Conservation (phyloP, 37 sponge, comb jelly and placozoan species). For the Lycopodina hypogea region DNA sequence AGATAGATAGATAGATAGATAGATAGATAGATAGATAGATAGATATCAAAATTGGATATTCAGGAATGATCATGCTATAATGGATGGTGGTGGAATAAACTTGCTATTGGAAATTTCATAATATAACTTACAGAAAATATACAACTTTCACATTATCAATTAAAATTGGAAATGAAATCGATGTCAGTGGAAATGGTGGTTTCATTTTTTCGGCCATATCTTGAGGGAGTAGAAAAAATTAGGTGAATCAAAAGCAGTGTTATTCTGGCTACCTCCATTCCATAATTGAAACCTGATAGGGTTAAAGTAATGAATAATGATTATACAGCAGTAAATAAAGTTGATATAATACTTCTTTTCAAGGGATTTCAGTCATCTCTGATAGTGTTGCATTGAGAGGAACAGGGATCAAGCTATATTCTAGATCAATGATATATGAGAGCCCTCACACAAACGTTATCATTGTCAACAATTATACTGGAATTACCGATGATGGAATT, state of each 20-base stretch:
- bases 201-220: neutral
- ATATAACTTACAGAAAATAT: neutral
- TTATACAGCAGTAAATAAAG: neutral
- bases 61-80: neutral
- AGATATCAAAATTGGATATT: neutral
- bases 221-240: too few species aligned
- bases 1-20: too few species aligned
- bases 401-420: slow-evolving; percentile 20
- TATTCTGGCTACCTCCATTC: neutral
- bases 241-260: neutral
- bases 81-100: slow-evolving; percentile 36
- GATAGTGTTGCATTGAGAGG: slow-evolving; percentile 15
- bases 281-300: neutral
- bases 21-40: too few species aligned
- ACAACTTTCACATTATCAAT: neutral
- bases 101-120: neutral
- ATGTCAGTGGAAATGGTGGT: neutral
- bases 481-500: slow-evolving; percentile 19
- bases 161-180: neutral
- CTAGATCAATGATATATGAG: slow-evolving; percentile 4
- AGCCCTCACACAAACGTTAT: neutral
- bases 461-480: slow-evolving; percentile 6
- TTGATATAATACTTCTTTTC: neutral
- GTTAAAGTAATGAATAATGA: neutral
- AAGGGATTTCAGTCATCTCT: neutral